Evolutionary conservation across 2,888 invertebrate genomes (phyloP).

Genomic region (Plusia festucae): DNA sequence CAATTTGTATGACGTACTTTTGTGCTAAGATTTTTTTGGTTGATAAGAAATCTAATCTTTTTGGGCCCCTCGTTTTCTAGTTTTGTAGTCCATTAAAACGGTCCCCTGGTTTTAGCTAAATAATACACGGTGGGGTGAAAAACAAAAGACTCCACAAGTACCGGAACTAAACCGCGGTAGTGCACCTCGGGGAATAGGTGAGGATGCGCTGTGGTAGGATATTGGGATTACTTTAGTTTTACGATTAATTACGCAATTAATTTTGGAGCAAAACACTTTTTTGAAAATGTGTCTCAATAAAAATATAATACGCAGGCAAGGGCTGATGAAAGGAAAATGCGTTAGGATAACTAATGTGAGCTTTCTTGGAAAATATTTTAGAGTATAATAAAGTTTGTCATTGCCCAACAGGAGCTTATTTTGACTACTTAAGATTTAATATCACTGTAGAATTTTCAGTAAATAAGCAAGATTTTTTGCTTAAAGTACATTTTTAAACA

Average conservation of each 20-base stretch:
- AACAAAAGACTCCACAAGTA: conserved; percentile 81
- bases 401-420: too few relatives aligned
- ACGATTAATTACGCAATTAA: not conserved
- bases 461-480: too few relatives aligned
- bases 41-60: conserved; percentile 88
- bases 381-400: too few relatives aligned
- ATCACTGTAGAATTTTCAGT: too few relatives aligned
- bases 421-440: too few relatives aligned
- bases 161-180: conserved; percentile 85
- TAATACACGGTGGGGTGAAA: conserved; percentile 82
- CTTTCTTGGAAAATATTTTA: too few relatives aligned
- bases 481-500: too few relatives aligned
- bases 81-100: conserved; percentile 82
- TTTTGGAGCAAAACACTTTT: too few relatives aligned
- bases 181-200: conserved; percentile 80
- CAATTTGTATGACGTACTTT: conserved; percentile 66
- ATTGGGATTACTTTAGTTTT: conserved; percentile 16
- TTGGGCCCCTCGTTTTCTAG: conserved; percentile 77
- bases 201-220: conserved; percentile 68
- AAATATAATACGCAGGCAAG: too few relatives aligned
- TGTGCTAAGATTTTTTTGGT: conserved; percentile 74
- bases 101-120: conserved; percentile 85
- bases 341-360: too few relatives aligned
- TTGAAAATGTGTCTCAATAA: too few relatives aligned
- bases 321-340: too few relatives aligned